phyloP scores from a whole-genome alignment of 2,113 vertebrate species.

The Carassius carassius region DNA sequence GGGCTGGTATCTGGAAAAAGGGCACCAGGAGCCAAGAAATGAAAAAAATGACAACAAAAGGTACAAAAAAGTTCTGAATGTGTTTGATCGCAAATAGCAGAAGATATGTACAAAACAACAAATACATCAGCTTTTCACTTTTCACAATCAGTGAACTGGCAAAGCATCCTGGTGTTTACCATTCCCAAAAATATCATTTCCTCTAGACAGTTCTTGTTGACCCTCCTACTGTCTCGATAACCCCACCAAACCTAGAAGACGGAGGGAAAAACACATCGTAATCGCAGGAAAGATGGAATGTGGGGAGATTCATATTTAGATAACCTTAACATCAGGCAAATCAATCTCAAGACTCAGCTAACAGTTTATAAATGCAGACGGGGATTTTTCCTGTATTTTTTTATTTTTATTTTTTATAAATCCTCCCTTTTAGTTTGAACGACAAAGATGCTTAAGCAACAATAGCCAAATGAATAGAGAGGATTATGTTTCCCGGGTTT shows the following conservation, averaged over 20 bases:
- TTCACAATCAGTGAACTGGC: constrained; percentile 4
- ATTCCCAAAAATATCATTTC: constrained; percentile 86
- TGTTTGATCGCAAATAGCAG: not conserved
- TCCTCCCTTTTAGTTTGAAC: constrained; percentile 26
- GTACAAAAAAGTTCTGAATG: not conserved
- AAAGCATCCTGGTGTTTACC: constrained; percentile 71
- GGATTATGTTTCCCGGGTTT: constrained; percentile 45
- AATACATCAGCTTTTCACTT: not conserved
- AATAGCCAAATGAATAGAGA: constrained; percentile 29
- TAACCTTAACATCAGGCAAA: not conserved
- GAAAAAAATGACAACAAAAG: not conserved
- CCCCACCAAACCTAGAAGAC: constrained; percentile 79
- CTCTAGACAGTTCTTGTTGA: constrained; percentile 71
- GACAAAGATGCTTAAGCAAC: constrained; percentile 18
- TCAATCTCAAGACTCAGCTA: constrained; percentile 21
- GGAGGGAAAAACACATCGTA: constrained; percentile 16
- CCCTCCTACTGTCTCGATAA: constrained; percentile 72
- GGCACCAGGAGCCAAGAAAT: not conserved
- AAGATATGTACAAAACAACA: not conserved
- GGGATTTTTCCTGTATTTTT: constrained; percentile 32
- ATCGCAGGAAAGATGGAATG: constrained; percentile 13
- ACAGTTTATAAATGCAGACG: not conserved
- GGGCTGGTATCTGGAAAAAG: constrained; percentile 69
- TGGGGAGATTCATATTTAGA: not conserved
- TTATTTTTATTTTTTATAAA: not conserved